phyloP scores from a whole-genome alignment of 2,797 vertebrate genomes.

The Acanthopagrus latus region DNA sequence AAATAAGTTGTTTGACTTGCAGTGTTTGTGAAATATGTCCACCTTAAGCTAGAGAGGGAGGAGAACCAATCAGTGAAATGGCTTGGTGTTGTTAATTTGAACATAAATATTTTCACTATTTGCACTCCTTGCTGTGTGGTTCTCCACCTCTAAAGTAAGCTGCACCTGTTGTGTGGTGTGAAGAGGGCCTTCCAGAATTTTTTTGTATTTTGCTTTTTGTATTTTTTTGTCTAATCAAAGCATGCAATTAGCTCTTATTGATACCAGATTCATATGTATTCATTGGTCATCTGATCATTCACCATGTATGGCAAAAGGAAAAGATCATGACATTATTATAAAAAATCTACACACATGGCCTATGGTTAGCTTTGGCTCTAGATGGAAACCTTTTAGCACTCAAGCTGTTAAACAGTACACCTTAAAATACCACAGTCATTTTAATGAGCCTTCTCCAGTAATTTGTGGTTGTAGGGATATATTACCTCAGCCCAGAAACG shows the following conservation, averaged over 20 bases:
- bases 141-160: conserved; percentile 1
- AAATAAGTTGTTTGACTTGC: conserved; percentile 49
- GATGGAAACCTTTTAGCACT: conserved; percentile 12
- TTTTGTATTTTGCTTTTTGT: not conserved
- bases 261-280: not conserved
- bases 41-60: conserved; percentile 4
- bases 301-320: not conserved
- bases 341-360: not conserved
- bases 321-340: not conserved
- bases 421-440: conserved; percentile 43
- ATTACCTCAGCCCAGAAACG: conserved; percentile 31
- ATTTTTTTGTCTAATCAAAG: conserved; percentile 1
- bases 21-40: conserved; percentile 43
- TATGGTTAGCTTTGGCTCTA: conserved; percentile 5
- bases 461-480: conserved; percentile 44
- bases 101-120: conserved; percentile 51
- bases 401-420: conserved; percentile 13
- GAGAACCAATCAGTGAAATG: conserved; percentile 51
- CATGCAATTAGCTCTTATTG: not conserved
- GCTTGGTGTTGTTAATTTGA: conserved; percentile 49
- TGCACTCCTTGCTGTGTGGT: conserved; percentile 4
- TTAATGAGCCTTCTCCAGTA: conserved; percentile 48
- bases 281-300: not conserved
- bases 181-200: not conserved
- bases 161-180: not conserved